Evolutionary conservation across 2,888 invertebrate species (phyloP), one percentile per base, ranked within the genome.

Genomic region (Ennomos erosarius): DNA sequence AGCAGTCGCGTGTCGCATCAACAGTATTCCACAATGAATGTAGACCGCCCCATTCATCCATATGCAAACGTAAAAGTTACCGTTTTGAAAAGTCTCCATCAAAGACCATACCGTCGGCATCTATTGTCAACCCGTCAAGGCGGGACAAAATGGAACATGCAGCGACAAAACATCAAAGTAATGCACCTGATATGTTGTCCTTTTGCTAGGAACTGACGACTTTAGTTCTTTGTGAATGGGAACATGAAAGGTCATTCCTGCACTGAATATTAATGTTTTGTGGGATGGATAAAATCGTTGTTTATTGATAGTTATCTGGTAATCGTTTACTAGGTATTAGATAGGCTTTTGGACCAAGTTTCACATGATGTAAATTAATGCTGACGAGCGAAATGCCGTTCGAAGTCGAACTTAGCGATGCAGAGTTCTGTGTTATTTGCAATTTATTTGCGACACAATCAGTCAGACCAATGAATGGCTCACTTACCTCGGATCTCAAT

Each of bases 11-110:
- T 55, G 51, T 39, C 53, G 57, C 48, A 33, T 26, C 26, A 26
- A 26, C 1, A 26, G 6, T 26, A 35, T 26, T 36, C 45, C 13
- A 58, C 51, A 56, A 62, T 62, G 59, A 46, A 67, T 62, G 64
- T 59, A 39, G 64, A 55, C 45, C 62, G 43, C 34, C 40, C 55
- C 50, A 60, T 67, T 59, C 64, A 60, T 43, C 38, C 44, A 49
- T 39, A 64, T 64, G 64, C 54, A 64, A 60, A 67, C 57, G 54
- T 49, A 59, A 60, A 57, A 65, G 65, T 57, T 48, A 35, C 47
- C 51, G 55, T 57, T 52, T 26, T 26, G 16, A 16, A 12, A 57
- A 37, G 47, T n/a, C n/a, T 8, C 12, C 47, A 38, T 36, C 47
- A 47, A n/a, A 45, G 45, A 39, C 38, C 16, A 16, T 3, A 33